Base-by-base conservation (phyloP, 2,888 invertebrate genomes). In the Euphydryas editha region DNA sequence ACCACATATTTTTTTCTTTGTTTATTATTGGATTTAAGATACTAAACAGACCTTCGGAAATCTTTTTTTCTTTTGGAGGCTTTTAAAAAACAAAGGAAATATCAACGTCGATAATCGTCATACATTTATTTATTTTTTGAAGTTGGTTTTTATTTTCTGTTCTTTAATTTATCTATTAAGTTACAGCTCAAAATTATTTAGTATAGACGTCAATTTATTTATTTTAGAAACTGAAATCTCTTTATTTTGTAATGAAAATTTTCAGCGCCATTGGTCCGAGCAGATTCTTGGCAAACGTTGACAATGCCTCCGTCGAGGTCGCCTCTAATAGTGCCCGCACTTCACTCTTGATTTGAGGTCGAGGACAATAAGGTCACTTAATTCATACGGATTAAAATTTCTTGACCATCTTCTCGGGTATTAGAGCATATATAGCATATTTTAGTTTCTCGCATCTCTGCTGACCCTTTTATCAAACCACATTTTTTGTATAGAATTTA, bases 191-290 rank as follows among this genome's bases (percentile, higher is more conserved):
- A 39, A 39, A 13, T 3, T 13, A 10, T 13, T 39, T 11, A 39
- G 39, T 39, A 37, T 8, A 39, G 39, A 10, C 11, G 8, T 13
- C 39, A 39, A 39, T 30, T 30, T 30, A 1, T 30, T 20, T 49
- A 4, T 21, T 21, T 49, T 66, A 58, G 62, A 47, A 57, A 59
- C 47, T 67, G 51, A 62, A 64, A 1, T 39, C 62, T 49, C 46
- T 62, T 62, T 60, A 59, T 66, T 71, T 70, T 68, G 47, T 63
- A 62, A 65, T 71, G 60, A 68, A 68, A 51, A 70, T 70, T 77
- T 78, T 80, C 91, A 93, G 93, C 91, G 82, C 92, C 92, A 73
- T 92, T 93, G 92, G 93, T 93, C 93, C 93, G 92, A 86, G 91
- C 93, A 81, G 92, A 92, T 77, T 93, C 93, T 74, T 93, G 93